Evolutionary conservation across 2,888 invertebrate genomes (phyloP).

Genomic region (Oxytorus armatus): DNA sequence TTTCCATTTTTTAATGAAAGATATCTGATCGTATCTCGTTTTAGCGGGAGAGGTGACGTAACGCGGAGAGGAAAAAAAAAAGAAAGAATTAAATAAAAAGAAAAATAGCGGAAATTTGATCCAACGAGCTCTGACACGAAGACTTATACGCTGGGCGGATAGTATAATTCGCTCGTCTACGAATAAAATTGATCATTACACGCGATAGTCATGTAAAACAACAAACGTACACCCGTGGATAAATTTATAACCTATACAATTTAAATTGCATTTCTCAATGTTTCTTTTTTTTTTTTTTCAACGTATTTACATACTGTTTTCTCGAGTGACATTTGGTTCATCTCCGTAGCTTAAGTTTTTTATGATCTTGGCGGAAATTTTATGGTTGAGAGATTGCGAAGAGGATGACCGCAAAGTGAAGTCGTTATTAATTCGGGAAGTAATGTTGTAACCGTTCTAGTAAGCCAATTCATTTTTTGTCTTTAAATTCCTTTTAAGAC

Average conservation of each 20-base stretch:
- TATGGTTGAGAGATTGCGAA: too few relatives aligned
- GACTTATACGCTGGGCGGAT: conserved; percentile 17
- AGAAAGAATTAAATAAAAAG: conserved; percentile 21
- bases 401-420: too few relatives aligned
- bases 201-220: conserved; percentile 49
- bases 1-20: conserved; percentile 62
- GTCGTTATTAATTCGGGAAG: too few relatives aligned
- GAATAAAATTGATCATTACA: conserved; percentile 57
- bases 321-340: too few relatives aligned
- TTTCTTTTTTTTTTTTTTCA: not conserved
- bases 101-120: conserved; percentile 63
- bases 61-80: conserved; percentile 24
- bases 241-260: conserved; percentile 1
- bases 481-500: too few relatives aligned
- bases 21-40: conserved; percentile 35
- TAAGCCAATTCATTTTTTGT: too few relatives aligned
- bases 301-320: not conserved
- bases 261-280: not conserved
- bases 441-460: too few relatives aligned
- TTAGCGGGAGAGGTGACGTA: conserved; percentile 42
- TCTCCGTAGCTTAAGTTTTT: too few relatives aligned
- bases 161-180: conserved; percentile 27
- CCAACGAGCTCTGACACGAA: conserved; percentile 4
- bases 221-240: conserved; percentile 10
- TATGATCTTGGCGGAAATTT: too few relatives aligned